Evolutionary conservation across 1,140 invertebrate species (phyloP).

Genomic region (Oppia nitens): DNA sequence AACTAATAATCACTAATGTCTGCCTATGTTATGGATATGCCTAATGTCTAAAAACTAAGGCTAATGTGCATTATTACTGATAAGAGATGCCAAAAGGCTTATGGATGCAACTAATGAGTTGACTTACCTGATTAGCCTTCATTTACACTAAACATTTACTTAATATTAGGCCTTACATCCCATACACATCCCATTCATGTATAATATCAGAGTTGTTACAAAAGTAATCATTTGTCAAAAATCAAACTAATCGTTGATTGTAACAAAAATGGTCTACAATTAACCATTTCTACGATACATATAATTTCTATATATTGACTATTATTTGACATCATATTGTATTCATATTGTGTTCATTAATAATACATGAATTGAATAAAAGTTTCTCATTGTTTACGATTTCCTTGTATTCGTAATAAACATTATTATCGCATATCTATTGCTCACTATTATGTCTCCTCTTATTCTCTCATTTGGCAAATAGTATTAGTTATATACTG

Average conservation of each 20-base stretch:
- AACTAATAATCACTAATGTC: neutral
- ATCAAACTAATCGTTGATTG: neutral
- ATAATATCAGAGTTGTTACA: neutral
- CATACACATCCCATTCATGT: too few species aligned
- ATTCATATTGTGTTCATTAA: neutral
- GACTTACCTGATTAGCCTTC: neutral
- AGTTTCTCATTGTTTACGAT: neutral
- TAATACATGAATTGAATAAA: neutral
- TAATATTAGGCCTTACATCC: too few species aligned
- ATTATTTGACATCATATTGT: too few species aligned
- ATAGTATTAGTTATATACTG: neutral
- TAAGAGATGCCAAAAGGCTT: neutral
- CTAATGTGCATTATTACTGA: neutral
- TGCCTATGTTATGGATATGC: too few species aligned
- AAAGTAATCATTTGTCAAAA: neutral
- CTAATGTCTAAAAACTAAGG: neutral
- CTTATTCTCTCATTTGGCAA: neutral
- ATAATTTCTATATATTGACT: too few species aligned
- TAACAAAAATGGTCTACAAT: neutral
- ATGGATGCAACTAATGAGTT: neutral
- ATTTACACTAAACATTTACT: too few species aligned
- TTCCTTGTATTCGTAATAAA: neutral
- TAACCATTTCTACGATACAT: neutral
- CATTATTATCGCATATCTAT: too few species aligned
- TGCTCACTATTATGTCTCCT: too few species aligned